Evolutionary conservation across 2,113 vertebrate genomes (phyloP), one percentile per base, ranked within the genome.

Genomic region (Mustela lutreola): DNA sequence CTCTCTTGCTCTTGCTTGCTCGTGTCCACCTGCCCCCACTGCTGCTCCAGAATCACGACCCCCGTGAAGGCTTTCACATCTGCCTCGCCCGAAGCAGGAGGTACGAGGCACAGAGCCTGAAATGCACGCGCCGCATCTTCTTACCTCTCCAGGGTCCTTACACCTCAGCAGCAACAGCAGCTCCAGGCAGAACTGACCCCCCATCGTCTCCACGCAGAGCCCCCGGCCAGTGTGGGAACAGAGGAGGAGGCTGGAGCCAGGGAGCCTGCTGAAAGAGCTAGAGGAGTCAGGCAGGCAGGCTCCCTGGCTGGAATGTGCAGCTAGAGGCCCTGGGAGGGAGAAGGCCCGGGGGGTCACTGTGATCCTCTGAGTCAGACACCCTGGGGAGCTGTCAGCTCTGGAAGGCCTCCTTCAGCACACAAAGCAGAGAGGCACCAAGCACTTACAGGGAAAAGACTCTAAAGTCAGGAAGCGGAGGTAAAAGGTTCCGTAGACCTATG

Each of bases 321-420:
- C 50, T 14, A 94, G 93, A 94, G 91, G 93, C 93, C 95, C 95
- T 78, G 92, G 93, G 95, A 96, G 84, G 91, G 93, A 95, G 81
- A 95, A 81, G 78, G 63, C 95, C 81, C 89, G 67, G 87, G 67
- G 87, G 95, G 93, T 97, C 97, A 93, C 93, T 82, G 71, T 78
- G 93, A 90, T 95, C 65, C 85, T 97, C 88, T 97, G 97, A 98
- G 91, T 97, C 97, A 98, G 91, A 97, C 71, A 86, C 95, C 95
- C 97, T 93, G 82, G 97, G 96, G 97, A 97, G 83, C 81, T 92
- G 62, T 94, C 60, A 31, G 75, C 71, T 94, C 78, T 70, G 36
- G 97, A 92, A 97, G 62, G 80, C 67, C 90, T 97, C 79, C 80
- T 67, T 94, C 48, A 26, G 79, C 88, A 96, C 81, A 94, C 8